Evolutionary conservation across 2,797 vertebrate genomes (phyloP), one percentile per base, ranked within the genome.

Genomic region (Bradypodion ventrale): DNA sequence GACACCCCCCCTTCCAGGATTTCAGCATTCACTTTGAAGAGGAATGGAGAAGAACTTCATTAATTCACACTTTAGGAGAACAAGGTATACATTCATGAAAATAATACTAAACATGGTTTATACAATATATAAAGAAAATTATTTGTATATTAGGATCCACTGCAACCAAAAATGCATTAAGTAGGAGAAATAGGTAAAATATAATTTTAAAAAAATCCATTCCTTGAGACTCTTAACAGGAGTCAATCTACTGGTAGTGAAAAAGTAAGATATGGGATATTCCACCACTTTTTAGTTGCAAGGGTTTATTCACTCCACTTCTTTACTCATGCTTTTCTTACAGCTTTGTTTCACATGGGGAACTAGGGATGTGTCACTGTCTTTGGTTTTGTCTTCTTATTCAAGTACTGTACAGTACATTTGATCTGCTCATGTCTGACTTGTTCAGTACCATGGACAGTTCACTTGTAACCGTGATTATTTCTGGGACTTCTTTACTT

Each of bases 381-480:
- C 19, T 66, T 40, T 23, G 69, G 25, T 1, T 4, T 40, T 27
- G 12, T 68, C 19, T 75, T 4, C 77, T 32, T 19, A 5, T 82
- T 62, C 27, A n/a, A n/a, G n/a, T n/a, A n/a, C n/a, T 29, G 23
- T 15, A 37, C 7, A 74, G 6, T 60, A 74, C 12, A 29, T n/a
- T n/a, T n/a, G 16, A 27, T 3, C 29, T 49, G 12, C 12, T 15
- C 44, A 44, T 16, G 1, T 25, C 25, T 60, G n/a, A 2, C 12
- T 44, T 60, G 60, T 75, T 32, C 40, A 81, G 84, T 4, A 85
- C 78, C 84, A 76, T 52, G 73, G 78, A 85, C 52, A 76, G 65
- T 52, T 13, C n/a, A 62, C 8, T 49, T 27, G 8, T 42, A 56
- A 49, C 42, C 16, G 52, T 56, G 52, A 49, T 37, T 37, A 37